These are phyloP conservation scores for Prunella himalayana DNA, from an alignment of 2,113 vertebrate species.

Conservation along the genomic window DNA sequence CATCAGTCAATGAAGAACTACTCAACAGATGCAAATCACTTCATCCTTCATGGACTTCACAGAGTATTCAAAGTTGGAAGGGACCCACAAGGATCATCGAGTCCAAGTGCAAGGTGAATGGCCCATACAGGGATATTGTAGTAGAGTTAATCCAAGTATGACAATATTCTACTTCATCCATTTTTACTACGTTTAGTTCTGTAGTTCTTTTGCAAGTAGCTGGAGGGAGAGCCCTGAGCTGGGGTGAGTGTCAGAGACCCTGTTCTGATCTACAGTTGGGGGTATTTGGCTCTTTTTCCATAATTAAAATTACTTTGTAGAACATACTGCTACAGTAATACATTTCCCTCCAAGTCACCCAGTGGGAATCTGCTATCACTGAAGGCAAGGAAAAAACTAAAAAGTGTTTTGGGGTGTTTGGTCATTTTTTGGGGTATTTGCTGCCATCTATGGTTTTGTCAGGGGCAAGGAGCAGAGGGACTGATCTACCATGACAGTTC, in stretches of 20 bases:
- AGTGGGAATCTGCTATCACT: neutral
- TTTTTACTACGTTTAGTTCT: neutral
- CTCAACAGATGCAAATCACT: neutral
- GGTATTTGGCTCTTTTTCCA: neutral
- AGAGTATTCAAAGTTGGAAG: neutral
- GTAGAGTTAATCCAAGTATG: neutral
- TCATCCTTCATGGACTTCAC: neutral
- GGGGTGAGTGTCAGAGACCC: no score
- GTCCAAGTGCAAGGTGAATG: neutral
- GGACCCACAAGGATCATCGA: neutral
- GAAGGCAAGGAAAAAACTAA: neutral
- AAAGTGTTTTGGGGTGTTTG: neutral
- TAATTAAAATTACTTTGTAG: neutral
- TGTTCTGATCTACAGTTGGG: accelerated
- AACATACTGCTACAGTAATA: neutral
- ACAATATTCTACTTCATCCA: neutral
- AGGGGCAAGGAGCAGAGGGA: neutral
- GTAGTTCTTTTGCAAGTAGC: neutral
- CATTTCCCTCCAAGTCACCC: neutral
- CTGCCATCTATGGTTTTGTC: neutral
- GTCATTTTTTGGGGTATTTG: neutral
- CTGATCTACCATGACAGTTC: neutral
- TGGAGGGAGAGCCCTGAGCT: neutral
- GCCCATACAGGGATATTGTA: neutral
- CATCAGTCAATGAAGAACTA: neutral